A percentile compares a stretch with the other conserved stretches of the same genome.
Evolutionary conservation across 2,113 vertebrate species (phyloP).

Genomic region (Lasiurus cinereus): DNA sequence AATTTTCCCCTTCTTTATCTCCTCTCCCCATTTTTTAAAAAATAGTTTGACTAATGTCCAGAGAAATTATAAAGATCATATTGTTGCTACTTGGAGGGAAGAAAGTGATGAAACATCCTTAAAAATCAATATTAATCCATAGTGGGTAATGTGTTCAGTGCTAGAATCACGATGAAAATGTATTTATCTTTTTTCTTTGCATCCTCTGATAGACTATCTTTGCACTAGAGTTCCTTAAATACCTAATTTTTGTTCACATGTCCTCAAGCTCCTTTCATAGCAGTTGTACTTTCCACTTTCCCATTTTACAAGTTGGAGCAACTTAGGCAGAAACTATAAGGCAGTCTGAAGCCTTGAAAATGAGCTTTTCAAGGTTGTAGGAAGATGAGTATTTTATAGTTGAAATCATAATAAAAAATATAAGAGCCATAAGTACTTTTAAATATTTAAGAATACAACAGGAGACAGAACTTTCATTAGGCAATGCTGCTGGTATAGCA

Average conservation of each 20-base stretch:
- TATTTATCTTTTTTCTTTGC: neutral
- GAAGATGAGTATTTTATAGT: constrained; percentile 30
- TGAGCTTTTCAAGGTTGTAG: constrained; percentile 39
- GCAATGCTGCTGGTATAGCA: constrained; percentile 38
- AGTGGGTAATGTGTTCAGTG: neutral
- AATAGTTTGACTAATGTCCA: neutral
- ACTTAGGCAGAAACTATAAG: constrained; percentile 36
- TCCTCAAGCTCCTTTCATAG: neutral
- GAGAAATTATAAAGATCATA: neutral
- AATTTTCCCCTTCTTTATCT: no score
- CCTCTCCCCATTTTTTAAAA: neutral
- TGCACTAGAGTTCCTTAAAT: neutral
- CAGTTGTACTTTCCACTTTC: neutral
- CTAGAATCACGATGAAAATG: neutral
- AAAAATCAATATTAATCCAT: neutral
- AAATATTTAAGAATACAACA: constrained; percentile 78
- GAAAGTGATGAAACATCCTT: neutral
- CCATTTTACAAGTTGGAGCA: neutral
- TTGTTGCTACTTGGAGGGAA: neutral
- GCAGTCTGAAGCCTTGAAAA: neutral
- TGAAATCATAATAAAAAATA: constrained; percentile 69
- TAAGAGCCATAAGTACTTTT: constrained; percentile 57
- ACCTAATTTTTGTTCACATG: neutral
- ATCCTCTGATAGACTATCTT: neutral
- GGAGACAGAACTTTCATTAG: constrained; percentile 64